Percentiles rank a stretch among this genome's conserved stretches.
phyloP scores from a whole-genome alignment of 2,888 invertebrate genomes.

The Sesia bembeciformis region DNA sequence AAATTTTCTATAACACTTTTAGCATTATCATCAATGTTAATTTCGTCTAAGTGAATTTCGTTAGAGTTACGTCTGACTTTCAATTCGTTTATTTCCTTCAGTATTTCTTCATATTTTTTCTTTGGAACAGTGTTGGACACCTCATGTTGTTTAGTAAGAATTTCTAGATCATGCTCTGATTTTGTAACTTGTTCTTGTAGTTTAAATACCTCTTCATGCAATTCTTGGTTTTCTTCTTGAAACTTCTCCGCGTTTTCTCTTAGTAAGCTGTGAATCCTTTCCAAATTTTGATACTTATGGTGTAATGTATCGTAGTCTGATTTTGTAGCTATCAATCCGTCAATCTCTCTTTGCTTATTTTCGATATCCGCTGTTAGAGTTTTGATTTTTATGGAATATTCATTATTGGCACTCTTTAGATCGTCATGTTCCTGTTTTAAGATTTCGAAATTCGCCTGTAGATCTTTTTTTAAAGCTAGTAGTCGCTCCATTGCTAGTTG shows the following conservation, averaged over 20 bases:
- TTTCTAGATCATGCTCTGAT: slow-evolving; percentile 59
- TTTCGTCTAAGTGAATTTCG: slow-evolving; percentile 48
- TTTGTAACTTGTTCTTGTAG: slow-evolving; percentile 63
- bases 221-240: slow-evolving; percentile 69
- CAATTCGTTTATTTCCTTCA: slow-evolving; percentile 45
- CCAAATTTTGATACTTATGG: slow-evolving; percentile 65
- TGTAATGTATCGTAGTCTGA: slow-evolving; percentile 52
- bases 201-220: slow-evolving; percentile 66
- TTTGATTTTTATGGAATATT: slow-evolving; percentile 57
- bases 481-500: slow-evolving; percentile 78
- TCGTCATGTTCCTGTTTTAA: slow-evolving; percentile 64
- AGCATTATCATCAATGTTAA: slow-evolving; percentile 66
- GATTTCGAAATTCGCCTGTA: slow-evolving; percentile 67
- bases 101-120: slow-evolving; percentile 44
- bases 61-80: slow-evolving; percentile 41
- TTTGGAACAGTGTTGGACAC: slow-evolving; percentile 41
- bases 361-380: slow-evolving; percentile 50
- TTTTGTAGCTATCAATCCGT: slow-evolving; percentile 25
- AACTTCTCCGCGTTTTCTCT: slow-evolving; percentile 66
- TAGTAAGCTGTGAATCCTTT: slow-evolving; percentile 52
- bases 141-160: slow-evolving; percentile 36
- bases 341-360: slow-evolving; percentile 58
- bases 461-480: slow-evolving; percentile 65
- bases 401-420: slow-evolving; percentile 55
- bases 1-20: slow-evolving; percentile 65